A percentile compares a stretch with the other conserved stretches of the same genome.
Evolutionary conservation across 2,797 vertebrate species (phyloP).

Genomic region (Diplodus puntazzo): DNA sequence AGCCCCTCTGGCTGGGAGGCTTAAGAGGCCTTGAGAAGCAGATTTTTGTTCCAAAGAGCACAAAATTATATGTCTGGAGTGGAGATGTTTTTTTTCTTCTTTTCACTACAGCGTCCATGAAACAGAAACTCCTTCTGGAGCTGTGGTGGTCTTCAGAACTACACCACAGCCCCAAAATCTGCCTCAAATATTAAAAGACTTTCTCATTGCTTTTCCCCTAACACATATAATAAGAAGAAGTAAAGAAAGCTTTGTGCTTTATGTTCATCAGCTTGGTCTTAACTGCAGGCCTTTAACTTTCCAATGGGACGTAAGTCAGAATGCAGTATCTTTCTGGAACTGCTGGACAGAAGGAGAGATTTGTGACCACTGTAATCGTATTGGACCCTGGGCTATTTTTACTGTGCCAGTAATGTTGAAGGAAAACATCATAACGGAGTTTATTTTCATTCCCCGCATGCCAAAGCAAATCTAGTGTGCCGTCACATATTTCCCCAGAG

Average conservation of each 20-base stretch:
- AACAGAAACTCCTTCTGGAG: conserved; percentile 45
- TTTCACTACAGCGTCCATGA: conserved; percentile 46
- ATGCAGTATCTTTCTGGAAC: conserved; percentile 12
- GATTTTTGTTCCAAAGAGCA: conserved; percentile 51
- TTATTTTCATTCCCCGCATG: conserved; percentile 76
- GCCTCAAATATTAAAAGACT: conserved; percentile 25
- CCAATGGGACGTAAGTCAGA: conserved; percentile 29
- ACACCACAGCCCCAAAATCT: conserved; percentile 28
- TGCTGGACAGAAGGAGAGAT: conserved; percentile 46
- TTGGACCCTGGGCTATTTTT: conserved; percentile 64
- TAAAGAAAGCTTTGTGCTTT: conserved; percentile 21
- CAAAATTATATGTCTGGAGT: conserved; percentile 72
- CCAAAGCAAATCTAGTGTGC: conserved; percentile 58
- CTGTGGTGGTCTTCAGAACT: conserved; percentile 34
- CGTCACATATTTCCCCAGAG: conserved; percentile 48
- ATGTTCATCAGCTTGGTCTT: conserved; percentile 4
- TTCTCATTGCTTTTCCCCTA: conserved; percentile 22
- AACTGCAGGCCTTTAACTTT: conserved; percentile 35
- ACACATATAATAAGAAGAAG: conserved; percentile 9
- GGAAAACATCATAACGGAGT: conserved; percentile 69
- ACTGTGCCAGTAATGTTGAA: conserved; percentile 58
- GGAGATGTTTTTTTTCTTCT: conserved; percentile 45
- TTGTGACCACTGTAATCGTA: conserved; percentile 51
- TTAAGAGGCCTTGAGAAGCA: conserved; percentile 43
- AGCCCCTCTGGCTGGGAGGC: conserved; percentile 24